Evolutionary conservation across 2,113 vertebrate genomes (phyloP).

Genomic region (Mastomys natalensis): DNA sequence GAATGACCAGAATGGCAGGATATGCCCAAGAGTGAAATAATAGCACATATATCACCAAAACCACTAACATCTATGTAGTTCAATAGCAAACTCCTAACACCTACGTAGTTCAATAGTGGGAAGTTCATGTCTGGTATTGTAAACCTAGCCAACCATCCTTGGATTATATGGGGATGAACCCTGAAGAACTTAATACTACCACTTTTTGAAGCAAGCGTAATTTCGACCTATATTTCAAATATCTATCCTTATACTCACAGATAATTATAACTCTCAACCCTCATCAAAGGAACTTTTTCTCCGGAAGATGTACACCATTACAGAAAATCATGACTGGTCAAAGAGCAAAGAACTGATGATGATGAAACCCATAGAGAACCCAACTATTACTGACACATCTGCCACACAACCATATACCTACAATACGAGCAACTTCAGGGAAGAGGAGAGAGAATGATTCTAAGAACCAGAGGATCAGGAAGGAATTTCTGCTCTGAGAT

Average conservation of each 20-base stretch:
- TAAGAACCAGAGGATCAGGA: neutral
- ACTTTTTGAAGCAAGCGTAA: neutral
- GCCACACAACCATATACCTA: too few relatives aligned
- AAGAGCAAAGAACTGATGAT: too few relatives aligned
- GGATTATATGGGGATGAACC: neutral
- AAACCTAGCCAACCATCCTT: neutral
- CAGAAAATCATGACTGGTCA: neutral
- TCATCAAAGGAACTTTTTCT: neutral
- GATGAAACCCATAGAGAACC: fast-evolving
- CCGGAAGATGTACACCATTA: neutral
- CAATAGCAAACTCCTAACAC: neutral
- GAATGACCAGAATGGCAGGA: neutral
- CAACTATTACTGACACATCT: neutral
- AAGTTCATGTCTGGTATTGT: neutral
- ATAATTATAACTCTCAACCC: neutral
- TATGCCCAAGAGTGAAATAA: neutral
- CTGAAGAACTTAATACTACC: neutral
- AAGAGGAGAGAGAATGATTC: neutral
- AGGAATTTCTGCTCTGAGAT: neutral
- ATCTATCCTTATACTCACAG: neutral
- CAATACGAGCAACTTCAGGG: neutral
- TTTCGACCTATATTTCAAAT: neutral
- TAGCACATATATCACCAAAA: neutral
- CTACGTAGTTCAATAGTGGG: too few relatives aligned
- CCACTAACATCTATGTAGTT: neutral